Conservation (phyloP, 2,797 vertebrate genomes). For the Pipistrellus kuhlii region DNA sequence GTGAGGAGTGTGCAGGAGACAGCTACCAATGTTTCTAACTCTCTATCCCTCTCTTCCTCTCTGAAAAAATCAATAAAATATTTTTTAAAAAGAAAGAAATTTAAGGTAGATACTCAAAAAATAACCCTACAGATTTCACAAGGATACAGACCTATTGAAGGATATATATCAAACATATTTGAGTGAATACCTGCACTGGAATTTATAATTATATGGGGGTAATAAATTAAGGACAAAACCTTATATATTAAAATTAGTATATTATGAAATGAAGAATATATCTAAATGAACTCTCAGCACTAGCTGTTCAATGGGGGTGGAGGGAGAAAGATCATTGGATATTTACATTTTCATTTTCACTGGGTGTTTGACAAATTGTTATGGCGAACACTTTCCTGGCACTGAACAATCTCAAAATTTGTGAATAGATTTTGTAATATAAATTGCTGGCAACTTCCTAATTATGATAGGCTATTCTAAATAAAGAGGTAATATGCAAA, state of each 20-base stretch:
- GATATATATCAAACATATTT: background rate
- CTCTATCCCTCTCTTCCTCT: no score
- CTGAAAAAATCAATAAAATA: no score
- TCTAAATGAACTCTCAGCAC: background rate
- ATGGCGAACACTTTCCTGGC: background rate
- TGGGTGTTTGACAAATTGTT: background rate
- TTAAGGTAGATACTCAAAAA: background rate
- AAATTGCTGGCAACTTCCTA: background rate
- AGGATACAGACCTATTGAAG: background rate
- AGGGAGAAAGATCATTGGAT: background rate
- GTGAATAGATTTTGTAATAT: background rate
- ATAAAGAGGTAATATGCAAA: no score
- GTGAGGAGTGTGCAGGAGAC: no score
- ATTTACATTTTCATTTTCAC: constrained; percentile 5
- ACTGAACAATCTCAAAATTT: background rate
- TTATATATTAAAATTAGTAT: background rate
- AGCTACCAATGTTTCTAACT: no score
- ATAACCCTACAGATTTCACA: background rate
- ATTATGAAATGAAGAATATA: background rate
- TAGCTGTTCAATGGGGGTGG: background rate
- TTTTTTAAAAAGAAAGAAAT: background rate
- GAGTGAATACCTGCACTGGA: background rate
- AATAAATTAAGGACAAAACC: background rate
- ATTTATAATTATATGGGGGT: background rate
- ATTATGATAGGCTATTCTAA: background rate